A percentile compares a stretch with the other conserved stretches of the same genome.
phyloP scores from a whole-genome alignment of 2,888 invertebrate genomes.

The Syritta pipiens region DNA sequence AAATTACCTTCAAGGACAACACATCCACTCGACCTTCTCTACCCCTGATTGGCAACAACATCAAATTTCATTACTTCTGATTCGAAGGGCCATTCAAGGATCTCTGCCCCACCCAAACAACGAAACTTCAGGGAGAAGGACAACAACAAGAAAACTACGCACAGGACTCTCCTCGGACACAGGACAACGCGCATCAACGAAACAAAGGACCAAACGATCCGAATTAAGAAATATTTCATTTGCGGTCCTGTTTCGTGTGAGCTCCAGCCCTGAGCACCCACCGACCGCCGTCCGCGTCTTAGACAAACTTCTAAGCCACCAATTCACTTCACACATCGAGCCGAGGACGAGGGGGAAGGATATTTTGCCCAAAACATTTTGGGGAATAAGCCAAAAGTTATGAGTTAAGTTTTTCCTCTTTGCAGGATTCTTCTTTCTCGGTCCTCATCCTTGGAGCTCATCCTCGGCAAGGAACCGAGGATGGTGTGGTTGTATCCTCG shows the following conservation, averaged over 20 bases:
- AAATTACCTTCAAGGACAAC: too few relatives aligned
- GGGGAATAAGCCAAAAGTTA: conserved; percentile 55
- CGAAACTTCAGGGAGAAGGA: too few relatives aligned
- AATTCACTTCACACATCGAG: conserved; percentile 23
- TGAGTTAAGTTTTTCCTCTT: conserved; percentile 52
- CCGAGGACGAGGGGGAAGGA: neutral
- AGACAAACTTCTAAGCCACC: conserved; percentile 35
- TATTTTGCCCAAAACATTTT: conserved; percentile 40
- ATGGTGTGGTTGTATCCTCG: conserved; percentile 19
- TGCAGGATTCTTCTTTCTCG: conserved; percentile 6
- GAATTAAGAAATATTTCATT: conserved; percentile 39
- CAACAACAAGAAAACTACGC: too few relatives aligned
- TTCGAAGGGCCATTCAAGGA: too few relatives aligned
- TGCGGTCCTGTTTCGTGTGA: neutral
- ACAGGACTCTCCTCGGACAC: too few relatives aligned
- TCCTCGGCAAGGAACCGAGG: neutral
- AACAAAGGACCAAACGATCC: conserved; percentile 23
- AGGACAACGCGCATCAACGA: too few relatives aligned
- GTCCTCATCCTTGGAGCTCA: neutral
- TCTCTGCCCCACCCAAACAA: too few relatives aligned
- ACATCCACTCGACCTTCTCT: too few relatives aligned
- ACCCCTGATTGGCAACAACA: too few relatives aligned
- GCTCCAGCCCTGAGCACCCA: too few relatives aligned
- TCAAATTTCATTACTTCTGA: too few relatives aligned
- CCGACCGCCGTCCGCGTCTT: conserved; percentile 7